Base-by-base conservation (phyloP, 2,888 invertebrate genomes). In the Perdita meconis region DNA sequence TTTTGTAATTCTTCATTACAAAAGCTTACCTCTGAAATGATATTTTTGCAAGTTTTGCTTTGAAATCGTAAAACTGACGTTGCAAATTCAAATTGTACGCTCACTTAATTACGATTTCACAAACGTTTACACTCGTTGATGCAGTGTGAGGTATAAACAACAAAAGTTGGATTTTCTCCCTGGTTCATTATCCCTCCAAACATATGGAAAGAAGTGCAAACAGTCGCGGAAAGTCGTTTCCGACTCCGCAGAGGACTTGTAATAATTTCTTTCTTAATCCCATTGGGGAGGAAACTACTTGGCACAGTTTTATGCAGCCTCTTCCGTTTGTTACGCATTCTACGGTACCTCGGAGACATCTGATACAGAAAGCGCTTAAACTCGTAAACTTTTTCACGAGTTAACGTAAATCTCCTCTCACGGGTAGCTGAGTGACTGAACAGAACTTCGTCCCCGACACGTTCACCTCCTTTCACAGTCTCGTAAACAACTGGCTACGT, bases 331-430 rank as follows among this genome's bases (percentile, higher is more conserved):
- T 63, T 66, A 67, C 63, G 69, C 63, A 78, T 73, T 68, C 70
- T 66, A 67, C 59, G 65, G 72, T 69, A 67, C 81, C 85, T 79
- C 61, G 36, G 83, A 80, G 83, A 86, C 83, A 80, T 86, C 82
- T 77, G 85, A 87, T 86, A 86, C 83, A 78, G 72, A 76, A 82
- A 86, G 82, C 86, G 83, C 87, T 87, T 84, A 88, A 87, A 86
- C 82, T 86, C 73, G 74, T 56, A 73, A 87, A 86, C 76, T 86
- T 84, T 85, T 83, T 78, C 75, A 40, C 66, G 65, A 78, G 66
- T 72, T 73, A 81, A 66, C 68, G 85, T 71, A 73, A 85, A 84
- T 85, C 77, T 81, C 55, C 65, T 68, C 75, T 67, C 50, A 60
- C 71, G 61, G 70, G 56, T 42, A 55, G 53, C 72, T 34, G 63